Evolutionary conservation across 2,888 invertebrate genomes (phyloP).

Genomic region (Ichneumoninae sp.): DNA sequence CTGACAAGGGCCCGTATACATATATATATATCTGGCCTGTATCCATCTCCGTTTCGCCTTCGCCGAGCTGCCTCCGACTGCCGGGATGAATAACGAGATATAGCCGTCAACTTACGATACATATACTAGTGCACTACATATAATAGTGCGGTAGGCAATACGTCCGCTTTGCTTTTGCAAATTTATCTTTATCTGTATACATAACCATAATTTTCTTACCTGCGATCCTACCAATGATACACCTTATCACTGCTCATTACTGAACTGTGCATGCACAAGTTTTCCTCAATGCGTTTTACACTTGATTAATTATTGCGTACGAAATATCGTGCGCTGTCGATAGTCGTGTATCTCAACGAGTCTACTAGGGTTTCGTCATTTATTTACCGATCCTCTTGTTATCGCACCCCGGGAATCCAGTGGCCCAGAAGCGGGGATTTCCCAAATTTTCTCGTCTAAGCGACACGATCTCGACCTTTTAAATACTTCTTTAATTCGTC

Average conservation of each 20-base stretch:
- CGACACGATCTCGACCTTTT: too few species aligned
- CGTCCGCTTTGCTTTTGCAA: background rate
- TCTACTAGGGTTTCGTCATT: background rate
- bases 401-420: background rate
- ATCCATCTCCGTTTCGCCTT: slow-evolving; percentile 1
- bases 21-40: background rate
- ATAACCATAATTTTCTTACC: background rate
- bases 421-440: too few species aligned
- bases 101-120: slow-evolving; percentile 8
- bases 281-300: background rate
- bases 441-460: too few species aligned
- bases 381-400: background rate
- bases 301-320: background rate
- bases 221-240: background rate
- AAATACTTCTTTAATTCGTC: background rate
- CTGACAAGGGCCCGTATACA: background rate
- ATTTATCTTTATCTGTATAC: background rate
- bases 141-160: background rate
- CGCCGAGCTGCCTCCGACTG: background rate
- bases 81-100: slow-evolving; percentile 15
- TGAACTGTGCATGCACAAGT: background rate
- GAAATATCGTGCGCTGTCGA: background rate
- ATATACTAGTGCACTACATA: background rate
- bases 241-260: background rate
- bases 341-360: background rate